Evolutionary conservation across 1,140 invertebrate genomes (phyloP), one percentile per base, ranked within the genome.

Genomic region (Brachystomella parvula): DNA sequence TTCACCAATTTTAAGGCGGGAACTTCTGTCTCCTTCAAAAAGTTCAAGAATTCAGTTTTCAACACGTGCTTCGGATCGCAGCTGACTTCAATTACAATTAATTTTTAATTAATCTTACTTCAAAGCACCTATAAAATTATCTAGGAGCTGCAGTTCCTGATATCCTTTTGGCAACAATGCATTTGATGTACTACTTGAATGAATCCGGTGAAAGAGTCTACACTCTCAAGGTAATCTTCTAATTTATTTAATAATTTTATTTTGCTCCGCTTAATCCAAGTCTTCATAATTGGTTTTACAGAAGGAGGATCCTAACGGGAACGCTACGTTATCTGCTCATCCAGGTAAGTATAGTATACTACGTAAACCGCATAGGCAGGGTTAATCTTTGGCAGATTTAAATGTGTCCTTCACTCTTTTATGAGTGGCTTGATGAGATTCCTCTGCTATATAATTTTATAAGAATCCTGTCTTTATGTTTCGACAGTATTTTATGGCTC

Each of bases 311-410:
- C 87, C 87, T 19, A 74, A 80, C 73, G 89, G 88, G 61, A 85
- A 85, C 53, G 89, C 89, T 2, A 94, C 93, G 3, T 72, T 88
- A 35, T 93, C 91, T 19, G 92, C 93, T 35, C 93, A 96, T 83
- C 92, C 92, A 76, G 86, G 85, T 87, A 78, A 76, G 62, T 70
- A 30, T n/a, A 12, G 3, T 3, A 28, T 24, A 15, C 29, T 2
- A 19, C 12, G 24, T 33, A 49, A 28, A 57, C 2, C 21, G 47
- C n/a, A 39, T 3, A 15, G 9, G 53, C 17, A 28, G 24, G 9
- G 47, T 58, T 60, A 33, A n/a, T 44, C 3, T 9, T 31, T 17
- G 15, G 58, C 17, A n/a, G 12, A 58, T 9, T 30, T 19, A 58
- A 9, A n/a, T 64, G n/a, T 31, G 24, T 56, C 21, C 9, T 9